phyloP scores from a whole-genome alignment of 2,797 vertebrate species.

The Notolepis coatsorum region DNA sequence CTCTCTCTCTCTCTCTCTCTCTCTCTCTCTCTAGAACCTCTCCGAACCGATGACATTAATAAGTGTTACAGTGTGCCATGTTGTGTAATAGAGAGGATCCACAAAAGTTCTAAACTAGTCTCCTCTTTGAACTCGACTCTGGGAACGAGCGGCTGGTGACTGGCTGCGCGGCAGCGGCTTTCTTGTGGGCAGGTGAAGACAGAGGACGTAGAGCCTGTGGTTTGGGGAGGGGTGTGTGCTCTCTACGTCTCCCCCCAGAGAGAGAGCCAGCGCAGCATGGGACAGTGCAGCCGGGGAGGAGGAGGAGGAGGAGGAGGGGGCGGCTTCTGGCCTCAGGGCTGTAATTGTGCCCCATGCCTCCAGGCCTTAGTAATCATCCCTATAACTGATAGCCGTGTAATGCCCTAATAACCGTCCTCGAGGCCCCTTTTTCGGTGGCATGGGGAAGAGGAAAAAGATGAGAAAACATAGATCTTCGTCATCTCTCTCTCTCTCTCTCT shows the following conservation, averaged over 20 bases:
- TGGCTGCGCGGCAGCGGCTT: too few species aligned
- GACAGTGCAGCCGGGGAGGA: not conserved
- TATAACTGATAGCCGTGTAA: conserved; percentile 45
- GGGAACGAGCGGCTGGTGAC: too few species aligned
- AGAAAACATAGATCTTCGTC: not conserved
- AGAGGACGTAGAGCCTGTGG: too few species aligned
- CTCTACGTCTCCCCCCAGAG: not conserved
- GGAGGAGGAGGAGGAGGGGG: not conserved
- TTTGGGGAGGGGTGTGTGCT: not conserved
- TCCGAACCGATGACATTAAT: too few species aligned
- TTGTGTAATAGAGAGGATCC: too few species aligned
- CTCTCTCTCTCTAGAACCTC: too few species aligned
- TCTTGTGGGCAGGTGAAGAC: too few species aligned
- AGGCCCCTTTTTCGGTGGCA: not conserved
- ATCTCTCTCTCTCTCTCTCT: not conserved
- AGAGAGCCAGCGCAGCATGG: not conserved
- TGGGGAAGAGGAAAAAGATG: not conserved
- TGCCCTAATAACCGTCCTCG: conserved; percentile 19
- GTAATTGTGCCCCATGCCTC: conserved; percentile 42
- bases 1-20: too few species aligned
- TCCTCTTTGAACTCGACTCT: too few species aligned
- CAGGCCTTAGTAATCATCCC: conserved; percentile 33
- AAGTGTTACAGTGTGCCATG: too few species aligned
- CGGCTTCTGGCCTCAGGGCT: conserved; percentile 8
- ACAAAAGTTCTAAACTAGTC: too few species aligned